Conservation (phyloP, 1,140 invertebrate genomes). For the Bombus sibiricus region DNA sequence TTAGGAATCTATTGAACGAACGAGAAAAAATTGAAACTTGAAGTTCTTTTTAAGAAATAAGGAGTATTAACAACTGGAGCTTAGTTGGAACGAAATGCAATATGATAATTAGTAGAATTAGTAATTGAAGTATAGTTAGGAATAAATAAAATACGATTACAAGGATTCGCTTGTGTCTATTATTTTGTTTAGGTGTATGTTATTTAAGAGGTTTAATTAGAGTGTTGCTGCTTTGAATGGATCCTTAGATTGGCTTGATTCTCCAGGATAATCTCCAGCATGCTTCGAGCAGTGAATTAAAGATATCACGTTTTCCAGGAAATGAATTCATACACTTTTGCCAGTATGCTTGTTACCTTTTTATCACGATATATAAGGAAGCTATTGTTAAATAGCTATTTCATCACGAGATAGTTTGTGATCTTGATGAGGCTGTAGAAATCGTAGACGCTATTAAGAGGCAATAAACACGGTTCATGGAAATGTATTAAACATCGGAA, state of each 20-base stretch:
- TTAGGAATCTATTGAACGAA: background rate
- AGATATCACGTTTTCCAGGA: background rate
- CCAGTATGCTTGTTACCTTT: background rate
- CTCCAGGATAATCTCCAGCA: background rate
- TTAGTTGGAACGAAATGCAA: too few relatives aligned
- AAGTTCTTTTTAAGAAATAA: too few relatives aligned
- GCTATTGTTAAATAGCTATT: background rate
- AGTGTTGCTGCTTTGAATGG: background rate
- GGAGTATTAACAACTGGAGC: too few relatives aligned
- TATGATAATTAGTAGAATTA: too few relatives aligned
- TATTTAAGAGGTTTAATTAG: background rate
- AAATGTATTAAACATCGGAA: background rate
- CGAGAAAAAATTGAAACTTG: background rate
- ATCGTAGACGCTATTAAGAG: background rate
- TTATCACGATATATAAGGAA: background rate
- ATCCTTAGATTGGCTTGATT: background rate
- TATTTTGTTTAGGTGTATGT: background rate
- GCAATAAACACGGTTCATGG: too few relatives aligned
- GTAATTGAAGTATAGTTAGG: too few relatives aligned
- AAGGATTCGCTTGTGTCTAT: too few relatives aligned
- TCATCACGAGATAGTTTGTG: background rate
- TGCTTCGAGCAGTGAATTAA: background rate
- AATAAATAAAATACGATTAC: too few relatives aligned
- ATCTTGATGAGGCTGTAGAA: background rate
- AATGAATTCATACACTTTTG: background rate